phyloP scores from a whole-genome alignment of 2,797 vertebrate genomes.

The Spinus pinus region DNA sequence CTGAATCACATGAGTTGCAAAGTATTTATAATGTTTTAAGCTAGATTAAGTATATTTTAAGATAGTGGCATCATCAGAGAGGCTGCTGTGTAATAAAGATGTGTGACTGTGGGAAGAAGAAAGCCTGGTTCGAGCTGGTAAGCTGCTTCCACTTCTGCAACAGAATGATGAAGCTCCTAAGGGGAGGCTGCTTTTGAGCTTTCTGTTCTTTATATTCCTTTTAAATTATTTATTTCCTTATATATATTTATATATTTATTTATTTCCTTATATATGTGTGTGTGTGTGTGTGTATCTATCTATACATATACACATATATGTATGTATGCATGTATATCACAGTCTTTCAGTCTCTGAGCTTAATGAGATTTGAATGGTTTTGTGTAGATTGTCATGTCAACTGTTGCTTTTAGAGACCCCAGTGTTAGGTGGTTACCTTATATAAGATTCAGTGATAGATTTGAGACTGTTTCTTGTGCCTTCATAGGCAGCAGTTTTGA shows the following conservation, averaged over 20 bases:
- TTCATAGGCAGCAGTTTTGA: not conserved
- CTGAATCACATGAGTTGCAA: not conserved
- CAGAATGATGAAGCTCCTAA: not conserved
- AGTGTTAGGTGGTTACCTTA: not conserved
- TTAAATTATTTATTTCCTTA: not conserved
- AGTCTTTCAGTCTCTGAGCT: not conserved
- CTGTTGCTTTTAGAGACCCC: not conserved
- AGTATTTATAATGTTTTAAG: not conserved
- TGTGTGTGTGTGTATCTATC: too few species aligned
- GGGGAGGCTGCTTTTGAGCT: not conserved
- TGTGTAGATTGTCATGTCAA: not conserved
- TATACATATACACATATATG: too few species aligned
- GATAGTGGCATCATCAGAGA: not conserved
- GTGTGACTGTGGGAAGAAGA: not conserved
- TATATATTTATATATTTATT: too few species aligned
- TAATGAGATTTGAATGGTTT: not conserved
- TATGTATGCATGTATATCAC: too few species aligned
- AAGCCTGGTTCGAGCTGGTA: not conserved
- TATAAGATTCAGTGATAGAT: not conserved
- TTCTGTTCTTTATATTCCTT: not conserved
- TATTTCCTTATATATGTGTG: not conserved
- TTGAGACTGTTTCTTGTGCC: not conserved
- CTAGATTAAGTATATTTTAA: not conserved
- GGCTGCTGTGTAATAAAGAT: not conserved
- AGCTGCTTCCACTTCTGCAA: not conserved